Base-by-base conservation (phyloP, 2,797 vertebrate genomes). In the Coregonus sp. region DNA sequence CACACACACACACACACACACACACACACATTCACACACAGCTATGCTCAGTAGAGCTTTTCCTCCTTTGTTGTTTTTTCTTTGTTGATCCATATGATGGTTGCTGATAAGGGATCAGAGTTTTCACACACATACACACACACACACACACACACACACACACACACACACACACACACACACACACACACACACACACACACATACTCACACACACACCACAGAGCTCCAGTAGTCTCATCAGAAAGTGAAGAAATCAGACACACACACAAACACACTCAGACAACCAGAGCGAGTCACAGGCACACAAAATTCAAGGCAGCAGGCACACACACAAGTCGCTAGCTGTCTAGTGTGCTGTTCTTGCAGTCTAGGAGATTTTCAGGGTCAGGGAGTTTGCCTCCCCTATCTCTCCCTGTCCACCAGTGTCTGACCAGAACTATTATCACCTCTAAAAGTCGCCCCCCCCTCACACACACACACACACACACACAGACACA, bases 41-140 rank as follows among this genome's bases (percentile, higher is more conserved):
- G 7, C 7, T 51, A 40, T 6, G 81, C 70, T n/a, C 5, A 40
- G 75, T 67, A 77, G 68, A 78, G 84, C 80, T 81, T 71, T 74
- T 2, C 66, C 77, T 78, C 77, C 54, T 79, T 77, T 85, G 84
- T 86, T 81, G 78, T 77, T 86, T 83, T 74, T 80, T 88, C 82
- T 87, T 81, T 85, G 80, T 78, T 79, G 67, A 75, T 83, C 72
- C 75, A 77, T 84, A 79, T 86, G 79, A 90, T 86, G 79, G 78
- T 72, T 83, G 73, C 78, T 80, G 85, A 90, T 89, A 87, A 90
- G 78, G 80, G 78, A 86, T 83, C 82, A 82, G 76, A 47, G 40
- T 47, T 40, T 77, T 68, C 72, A 63, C 67, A 12, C 40, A 56
- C 20, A 54, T 52, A 65, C 56, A 74, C 56, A 54, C 50, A 35